Base-by-base conservation (phyloP, 1,140 invertebrate species). In the Panagrolaimus sp. region DNA sequence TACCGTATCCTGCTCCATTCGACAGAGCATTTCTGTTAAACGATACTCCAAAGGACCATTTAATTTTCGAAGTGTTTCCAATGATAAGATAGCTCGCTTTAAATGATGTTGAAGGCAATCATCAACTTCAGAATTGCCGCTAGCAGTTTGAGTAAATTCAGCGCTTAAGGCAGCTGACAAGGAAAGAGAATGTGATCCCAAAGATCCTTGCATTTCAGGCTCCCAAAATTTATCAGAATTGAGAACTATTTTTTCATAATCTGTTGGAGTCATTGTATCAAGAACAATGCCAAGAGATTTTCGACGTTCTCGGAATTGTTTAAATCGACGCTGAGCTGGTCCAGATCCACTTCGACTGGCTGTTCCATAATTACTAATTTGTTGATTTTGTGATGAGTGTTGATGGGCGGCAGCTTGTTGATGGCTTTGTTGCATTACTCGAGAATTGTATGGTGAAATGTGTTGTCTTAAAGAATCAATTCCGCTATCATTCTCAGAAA, bases 391-490 rank as follows among this genome's bases (percentile, higher is more conserved):
- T 14, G 52, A 21, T 38, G 2, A 7, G 2, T 38, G 32, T 38
- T 38, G 32, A 38, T 38, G 32, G 2, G 32, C n/a, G n/a, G n/a
- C n/a, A n/a, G n/a, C n/a, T 24, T 21, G 17, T 4, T n/a, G 26
- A 15, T 52, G 17, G 4, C n/a, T 58, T 17, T 58, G 52, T 26
- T 58, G 52, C 52, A 58, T 10, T 24, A n/a, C 21, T 21, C 52
- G 43, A 24, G 52, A 58, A 63, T 76, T 72, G 43, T 78, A 77
- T 12, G 75, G 75, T 1, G 74, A 78, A 17, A 71, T 71, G 45
- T 76, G 48, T 28, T 77, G 76, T 21, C 76, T 77, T 24, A 77
- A 63, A 44, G 76, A 78, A 63, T 77, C 77, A 24, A 77, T 77
- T 24, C 76, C 76, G 52, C 77, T 79, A 65, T 77, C 76, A 46